Conservation (phyloP, 2,888 invertebrate species). For the Rhyacophila evoluta region DNA sequence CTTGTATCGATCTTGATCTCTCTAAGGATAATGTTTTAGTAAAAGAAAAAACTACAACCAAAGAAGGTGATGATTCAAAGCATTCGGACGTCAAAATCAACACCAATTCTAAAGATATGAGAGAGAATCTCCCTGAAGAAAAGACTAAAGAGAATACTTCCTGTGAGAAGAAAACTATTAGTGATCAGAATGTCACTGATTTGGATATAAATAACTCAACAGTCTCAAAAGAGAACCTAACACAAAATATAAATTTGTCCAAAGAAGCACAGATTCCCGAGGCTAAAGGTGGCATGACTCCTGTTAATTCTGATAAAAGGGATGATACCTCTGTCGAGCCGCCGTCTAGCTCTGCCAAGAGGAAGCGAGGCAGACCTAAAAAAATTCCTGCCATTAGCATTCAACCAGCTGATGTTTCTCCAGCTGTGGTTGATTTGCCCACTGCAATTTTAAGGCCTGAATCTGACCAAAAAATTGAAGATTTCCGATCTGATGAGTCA, state of each 20-base stretch:
- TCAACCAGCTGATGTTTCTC: slow-evolving; percentile 29
- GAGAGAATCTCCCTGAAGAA: neutral
- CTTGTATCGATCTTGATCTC: neutral
- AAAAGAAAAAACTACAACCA: neutral
- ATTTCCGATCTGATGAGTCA: neutral
- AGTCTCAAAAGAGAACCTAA: neutral
- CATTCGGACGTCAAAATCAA: neutral
- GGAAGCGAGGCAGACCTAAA: slow-evolving; percentile 50
- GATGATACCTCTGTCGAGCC: slow-evolving; percentile 14
- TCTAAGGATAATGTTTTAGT: neutral
- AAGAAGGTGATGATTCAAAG: neutral
- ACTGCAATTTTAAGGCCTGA: slow-evolving; percentile 59
- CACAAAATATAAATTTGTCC: neutral
- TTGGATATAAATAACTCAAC: neutral
- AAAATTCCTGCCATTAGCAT: slow-evolving; percentile 54
- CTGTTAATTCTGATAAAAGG: neutral
- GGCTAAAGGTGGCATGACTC: neutral
- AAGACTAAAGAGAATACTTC: neutral
- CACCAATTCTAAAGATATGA: too few species aligned
- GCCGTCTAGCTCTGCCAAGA: slow-evolving; percentile 47
- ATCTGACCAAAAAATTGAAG: neutral
- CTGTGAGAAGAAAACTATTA: too few species aligned
- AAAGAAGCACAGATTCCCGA: neutral
- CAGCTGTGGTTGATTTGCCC: slow-evolving; percentile 61
- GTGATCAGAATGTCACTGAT: neutral